These are phyloP conservation scores for Cynocephalus volans DNA, from an alignment of 2,113 vertebrate genomes.

Conservation along the genomic window DNA sequence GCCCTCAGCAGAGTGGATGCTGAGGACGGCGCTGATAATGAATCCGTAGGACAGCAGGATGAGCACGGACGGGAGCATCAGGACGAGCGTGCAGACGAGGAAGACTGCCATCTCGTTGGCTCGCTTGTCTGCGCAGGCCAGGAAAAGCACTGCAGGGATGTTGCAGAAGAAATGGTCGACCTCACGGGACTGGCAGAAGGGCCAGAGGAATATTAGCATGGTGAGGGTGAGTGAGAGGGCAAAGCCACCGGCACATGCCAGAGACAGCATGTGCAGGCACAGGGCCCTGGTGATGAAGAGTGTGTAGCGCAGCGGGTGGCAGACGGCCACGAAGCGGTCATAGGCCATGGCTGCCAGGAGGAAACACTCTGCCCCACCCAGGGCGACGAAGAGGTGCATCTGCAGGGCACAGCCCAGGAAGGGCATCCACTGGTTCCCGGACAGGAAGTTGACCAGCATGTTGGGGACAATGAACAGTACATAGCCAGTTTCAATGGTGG, in stretches of 20 bases:
- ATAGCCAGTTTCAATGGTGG: slow-evolving; percentile 76
- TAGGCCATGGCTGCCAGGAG: slow-evolving; percentile 78
- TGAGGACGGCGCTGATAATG: slow-evolving; percentile 60
- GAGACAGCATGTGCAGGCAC: slow-evolving; percentile 68
- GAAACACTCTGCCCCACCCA: slow-evolving; percentile 80
- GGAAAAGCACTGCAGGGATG: slow-evolving; percentile 72
- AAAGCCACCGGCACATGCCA: slow-evolving; percentile 68
- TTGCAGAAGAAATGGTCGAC: slow-evolving; percentile 80
- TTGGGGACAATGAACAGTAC: slow-evolving; percentile 74
- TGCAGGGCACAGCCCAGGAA: slow-evolving; percentile 73
- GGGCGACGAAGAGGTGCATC: slow-evolving; percentile 75
- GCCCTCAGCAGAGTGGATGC: slow-evolving; percentile 61
- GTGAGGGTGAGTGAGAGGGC: slow-evolving; percentile 73
- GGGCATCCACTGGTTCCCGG: slow-evolving; percentile 62
- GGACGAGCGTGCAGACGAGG: slow-evolving; percentile 65
- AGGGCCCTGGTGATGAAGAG: slow-evolving; percentile 64
- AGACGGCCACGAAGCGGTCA: slow-evolving; percentile 78
- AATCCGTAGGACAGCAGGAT: slow-evolving; percentile 72
- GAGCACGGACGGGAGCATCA: slow-evolving; percentile 68
- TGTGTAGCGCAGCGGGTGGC: slow-evolving; percentile 75
- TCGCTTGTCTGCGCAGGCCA: slow-evolving; percentile 68
- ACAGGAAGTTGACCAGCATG: slow-evolving; percentile 72
- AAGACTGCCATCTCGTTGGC: slow-evolving; percentile 72
- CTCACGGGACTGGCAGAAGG: slow-evolving; percentile 50
- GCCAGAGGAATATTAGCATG: slow-evolving; percentile 59